A percentile compares a stretch with the other conserved stretches of the same genome.
Conservation (phyloP, 2,888 invertebrate genomes). For the Drosophila eohydei region DNA sequence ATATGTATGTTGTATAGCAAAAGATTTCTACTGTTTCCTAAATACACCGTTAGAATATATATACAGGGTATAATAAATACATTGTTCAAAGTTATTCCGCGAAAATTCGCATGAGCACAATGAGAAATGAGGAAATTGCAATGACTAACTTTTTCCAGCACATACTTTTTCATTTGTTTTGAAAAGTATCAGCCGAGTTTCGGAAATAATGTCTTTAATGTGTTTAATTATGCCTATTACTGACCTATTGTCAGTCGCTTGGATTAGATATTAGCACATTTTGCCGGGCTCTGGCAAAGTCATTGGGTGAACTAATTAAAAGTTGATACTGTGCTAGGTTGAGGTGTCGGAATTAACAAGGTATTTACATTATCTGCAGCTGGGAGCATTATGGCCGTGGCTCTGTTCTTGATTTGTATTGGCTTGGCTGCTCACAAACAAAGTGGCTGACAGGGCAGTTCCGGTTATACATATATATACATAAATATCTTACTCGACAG, state of each 20-base stretch:
- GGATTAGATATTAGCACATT: slow-evolving; percentile 1
- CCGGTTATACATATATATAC: slow-evolving; percentile 25
- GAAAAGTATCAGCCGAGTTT: slow-evolving; percentile 4
- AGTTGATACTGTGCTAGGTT: slow-evolving; percentile 16
- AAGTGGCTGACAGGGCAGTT: slow-evolving; percentile 36
- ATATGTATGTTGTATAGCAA: too few species aligned
- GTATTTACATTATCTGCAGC: slow-evolving; percentile 31
- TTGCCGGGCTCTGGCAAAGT: slow-evolving; percentile 7
- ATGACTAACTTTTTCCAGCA: background rate
- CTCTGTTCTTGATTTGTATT: slow-evolving; percentile 23
- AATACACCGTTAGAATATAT: background rate
- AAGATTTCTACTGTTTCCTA: too few species aligned
- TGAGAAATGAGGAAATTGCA: slow-evolving; percentile 24
- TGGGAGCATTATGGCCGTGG: slow-evolving; percentile 7
- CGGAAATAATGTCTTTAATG: slow-evolving; percentile 28
- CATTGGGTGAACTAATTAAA: slow-evolving; percentile 17
- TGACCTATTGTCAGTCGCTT: background rate
- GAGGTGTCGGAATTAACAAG: slow-evolving; percentile 8
- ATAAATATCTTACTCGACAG: slow-evolving; percentile 16
- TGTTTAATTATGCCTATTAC: slow-evolving; percentile 28
- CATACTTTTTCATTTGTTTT: slow-evolving; percentile 19
- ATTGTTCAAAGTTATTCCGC: slow-evolving; percentile 17
- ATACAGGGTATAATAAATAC: background rate
- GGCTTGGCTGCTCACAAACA: slow-evolving; percentile 29
- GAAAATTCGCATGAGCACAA: slow-evolving; percentile 7